phyloP scores from a whole-genome alignment of 2,888 invertebrate species.

The Cataglyphis cursor region DNA sequence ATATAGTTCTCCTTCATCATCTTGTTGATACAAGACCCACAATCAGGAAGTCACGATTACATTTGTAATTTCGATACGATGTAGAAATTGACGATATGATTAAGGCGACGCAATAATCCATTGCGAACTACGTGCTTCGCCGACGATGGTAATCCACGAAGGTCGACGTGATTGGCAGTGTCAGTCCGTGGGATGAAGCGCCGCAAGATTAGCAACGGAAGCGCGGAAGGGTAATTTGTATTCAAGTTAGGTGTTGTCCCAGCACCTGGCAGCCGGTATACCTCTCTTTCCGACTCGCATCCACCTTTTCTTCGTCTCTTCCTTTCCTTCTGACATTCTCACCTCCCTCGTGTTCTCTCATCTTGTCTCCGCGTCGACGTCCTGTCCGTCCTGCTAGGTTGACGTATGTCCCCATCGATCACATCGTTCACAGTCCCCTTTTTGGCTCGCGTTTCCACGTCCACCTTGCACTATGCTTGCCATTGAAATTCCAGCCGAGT shows the following conservation, averaged over 20 bases:
- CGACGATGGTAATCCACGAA: slow-evolving; percentile 75
- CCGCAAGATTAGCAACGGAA: slow-evolving; percentile 74
- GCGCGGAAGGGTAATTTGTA: slow-evolving; percentile 81
- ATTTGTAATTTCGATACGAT: slow-evolving; percentile 48
- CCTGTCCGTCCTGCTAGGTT: slow-evolving; percentile 77
- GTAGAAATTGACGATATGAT: slow-evolving; percentile 56
- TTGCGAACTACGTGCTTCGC: slow-evolving; percentile 75
- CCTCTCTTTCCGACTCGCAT: slow-evolving; percentile 49
- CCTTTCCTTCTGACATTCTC: slow-evolving; percentile 69
- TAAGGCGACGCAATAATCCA: slow-evolving; percentile 71
- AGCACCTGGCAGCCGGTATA: slow-evolving; percentile 79
- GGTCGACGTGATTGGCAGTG: slow-evolving; percentile 78
- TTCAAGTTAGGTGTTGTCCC: slow-evolving; percentile 83
- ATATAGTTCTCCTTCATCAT: background rate
- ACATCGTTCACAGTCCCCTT: slow-evolving; percentile 74
- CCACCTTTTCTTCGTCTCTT: slow-evolving; percentile 63
- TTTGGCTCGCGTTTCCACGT: slow-evolving; percentile 73
- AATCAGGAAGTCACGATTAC: slow-evolving; percentile 18
- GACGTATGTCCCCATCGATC: slow-evolving; percentile 84
- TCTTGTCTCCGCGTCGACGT: slow-evolving; percentile 71
- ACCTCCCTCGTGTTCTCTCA: slow-evolving; percentile 69
- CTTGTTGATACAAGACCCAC: background rate
- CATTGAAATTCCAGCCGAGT: slow-evolving; percentile 81
- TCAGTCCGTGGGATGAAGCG: slow-evolving; percentile 73
- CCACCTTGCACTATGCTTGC: slow-evolving; percentile 70